A percentile compares a stretch with the other conserved stretches of the same genome.
phyloP scores from a whole-genome alignment of 2,888 invertebrate genomes.

The Diploptera punctata region DNA sequence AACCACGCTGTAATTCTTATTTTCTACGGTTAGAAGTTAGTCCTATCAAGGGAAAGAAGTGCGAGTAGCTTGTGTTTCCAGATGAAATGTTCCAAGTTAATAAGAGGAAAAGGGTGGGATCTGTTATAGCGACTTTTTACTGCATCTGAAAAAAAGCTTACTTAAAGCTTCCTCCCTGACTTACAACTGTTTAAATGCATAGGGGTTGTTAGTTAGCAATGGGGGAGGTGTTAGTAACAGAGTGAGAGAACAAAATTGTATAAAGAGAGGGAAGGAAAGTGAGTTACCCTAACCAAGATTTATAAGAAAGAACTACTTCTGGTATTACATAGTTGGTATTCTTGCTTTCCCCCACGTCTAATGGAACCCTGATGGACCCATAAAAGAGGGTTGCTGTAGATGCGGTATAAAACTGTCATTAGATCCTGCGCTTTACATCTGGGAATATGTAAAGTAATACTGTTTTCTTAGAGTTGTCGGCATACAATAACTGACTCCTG shows the following conservation, averaged over 20 bases:
- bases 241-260: not conserved
- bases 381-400: not conserved
- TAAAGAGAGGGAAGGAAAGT: not conserved
- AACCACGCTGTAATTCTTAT: too few relatives aligned
- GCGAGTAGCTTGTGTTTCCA: not conserved
- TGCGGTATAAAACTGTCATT: not conserved
- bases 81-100: too few relatives aligned
- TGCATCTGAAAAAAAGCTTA: not conserved
- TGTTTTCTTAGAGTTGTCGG: too few relatives aligned
- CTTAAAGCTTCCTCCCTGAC: not conserved
- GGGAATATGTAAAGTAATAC: too few relatives aligned
- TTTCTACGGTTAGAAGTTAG: too few relatives aligned
- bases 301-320: not conserved
- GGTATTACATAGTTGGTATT: not conserved
- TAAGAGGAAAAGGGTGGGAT: not conserved
- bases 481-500: too few relatives aligned
- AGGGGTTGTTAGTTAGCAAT: not conserved
- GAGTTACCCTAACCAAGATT: not conserved
- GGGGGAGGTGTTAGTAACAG: not conserved
- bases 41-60: not conserved
- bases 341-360: not conserved
- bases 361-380: not conserved
- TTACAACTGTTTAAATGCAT: not conserved
- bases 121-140: not conserved
- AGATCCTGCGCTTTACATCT: not conserved